Conservation (phyloP, 2,797 vertebrate species). For the Otolemur crassicaudatus region DNA sequence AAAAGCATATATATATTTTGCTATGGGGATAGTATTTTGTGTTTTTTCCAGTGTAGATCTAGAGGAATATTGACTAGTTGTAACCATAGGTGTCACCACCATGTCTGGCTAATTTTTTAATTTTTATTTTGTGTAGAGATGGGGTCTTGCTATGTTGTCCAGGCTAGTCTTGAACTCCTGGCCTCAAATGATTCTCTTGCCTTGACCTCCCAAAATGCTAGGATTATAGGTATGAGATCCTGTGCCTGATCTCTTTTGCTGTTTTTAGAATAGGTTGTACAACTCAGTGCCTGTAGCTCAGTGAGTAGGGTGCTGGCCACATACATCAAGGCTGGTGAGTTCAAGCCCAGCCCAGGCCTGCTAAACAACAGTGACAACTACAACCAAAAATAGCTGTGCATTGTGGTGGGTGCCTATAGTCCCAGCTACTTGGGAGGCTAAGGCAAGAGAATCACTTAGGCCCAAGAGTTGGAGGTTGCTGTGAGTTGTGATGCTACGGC, state of each 20-base stretch:
- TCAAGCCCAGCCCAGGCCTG: too few relatives aligned
- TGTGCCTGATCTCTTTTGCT: neutral
- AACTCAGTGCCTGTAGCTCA: too few relatives aligned
- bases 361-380: too few relatives aligned
- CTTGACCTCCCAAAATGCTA: neutral
- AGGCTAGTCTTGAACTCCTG: neutral
- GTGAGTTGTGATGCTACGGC: too few relatives aligned
- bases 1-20: neutral
- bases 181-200: neutral
- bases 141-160: neutral
- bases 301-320: too few relatives aligned
- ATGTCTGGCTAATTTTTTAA: neutral
- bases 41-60: neutral
- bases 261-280: neutral
- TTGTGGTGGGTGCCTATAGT: too few relatives aligned
- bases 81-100: too few relatives aligned
- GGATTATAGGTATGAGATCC: neutral
- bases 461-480: too few relatives aligned
- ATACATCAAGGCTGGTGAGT: too few relatives aligned
- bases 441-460: too few relatives aligned
- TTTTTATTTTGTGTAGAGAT: neutral
- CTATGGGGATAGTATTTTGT: neutral
- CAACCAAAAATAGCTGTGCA: too few relatives aligned
- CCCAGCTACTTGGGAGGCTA: too few relatives aligned
- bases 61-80: conserved; percentile 26